Conservation (phyloP, 2,797 vertebrate species). For the Spatula clypeata region DNA sequence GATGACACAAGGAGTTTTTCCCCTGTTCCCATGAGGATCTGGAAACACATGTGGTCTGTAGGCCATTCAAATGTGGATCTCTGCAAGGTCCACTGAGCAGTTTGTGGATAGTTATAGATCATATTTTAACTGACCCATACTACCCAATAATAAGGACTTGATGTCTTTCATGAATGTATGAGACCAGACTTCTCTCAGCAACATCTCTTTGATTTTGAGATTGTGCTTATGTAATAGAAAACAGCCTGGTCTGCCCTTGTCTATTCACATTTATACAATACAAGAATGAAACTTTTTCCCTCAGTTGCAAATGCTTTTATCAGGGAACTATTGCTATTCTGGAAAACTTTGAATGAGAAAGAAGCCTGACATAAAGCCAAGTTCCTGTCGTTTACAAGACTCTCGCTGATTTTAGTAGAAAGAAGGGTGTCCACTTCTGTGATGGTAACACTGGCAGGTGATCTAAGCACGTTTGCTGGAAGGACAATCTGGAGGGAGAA, state of each 20-base stretch:
- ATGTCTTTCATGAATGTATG: neutral
- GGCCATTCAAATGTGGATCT: neutral
- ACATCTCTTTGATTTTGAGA: neutral
- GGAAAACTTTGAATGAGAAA: neutral
- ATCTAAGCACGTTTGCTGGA: neutral
- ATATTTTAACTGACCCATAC: neutral
- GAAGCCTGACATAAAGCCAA: neutral
- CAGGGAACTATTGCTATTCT: neutral
- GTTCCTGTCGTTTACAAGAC: neutral
- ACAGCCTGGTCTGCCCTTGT: neutral
- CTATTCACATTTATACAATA: fast-evolving
- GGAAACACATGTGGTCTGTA: fast-evolving
- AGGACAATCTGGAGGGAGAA: neutral
- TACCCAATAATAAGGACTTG: neutral
- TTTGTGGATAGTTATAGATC: neutral
- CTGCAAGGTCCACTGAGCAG: neutral
- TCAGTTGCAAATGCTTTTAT: neutral
- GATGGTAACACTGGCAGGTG: neutral
- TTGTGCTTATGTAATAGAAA: neutral
- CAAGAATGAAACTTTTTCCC: neutral
- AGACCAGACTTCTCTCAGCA: neutral
- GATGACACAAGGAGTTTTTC: neutral
- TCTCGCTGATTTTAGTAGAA: neutral
- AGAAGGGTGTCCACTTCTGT: neutral
- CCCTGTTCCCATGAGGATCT: neutral